Percentiles rank a stretch among this genome's conserved stretches.
Conservation (phyloP, 2,797 vertebrate species). For the Bovichtus variegatus region DNA sequence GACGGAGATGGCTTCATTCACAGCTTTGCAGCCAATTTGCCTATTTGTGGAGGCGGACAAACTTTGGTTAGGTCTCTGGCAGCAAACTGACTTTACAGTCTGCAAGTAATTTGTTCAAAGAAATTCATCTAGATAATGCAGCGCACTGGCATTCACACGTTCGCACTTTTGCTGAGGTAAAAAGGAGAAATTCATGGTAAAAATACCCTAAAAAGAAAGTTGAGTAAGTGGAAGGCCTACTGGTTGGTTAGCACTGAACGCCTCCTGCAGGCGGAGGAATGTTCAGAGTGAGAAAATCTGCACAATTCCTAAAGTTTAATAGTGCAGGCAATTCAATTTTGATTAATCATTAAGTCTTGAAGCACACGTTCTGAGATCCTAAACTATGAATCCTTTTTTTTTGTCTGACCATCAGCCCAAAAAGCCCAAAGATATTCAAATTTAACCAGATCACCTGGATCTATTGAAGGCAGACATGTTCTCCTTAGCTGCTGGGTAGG, state of each 20-base stretch:
- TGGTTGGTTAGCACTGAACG: not conserved
- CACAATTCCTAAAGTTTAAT: not conserved
- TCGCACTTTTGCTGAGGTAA: not conserved
- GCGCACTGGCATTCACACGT: not conserved
- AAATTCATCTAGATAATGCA: slow-evolving; percentile 20
- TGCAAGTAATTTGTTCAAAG: slow-evolving; percentile 13
- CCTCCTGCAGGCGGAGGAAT: not conserved
- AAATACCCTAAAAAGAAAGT: not conserved
- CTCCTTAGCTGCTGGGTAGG: slow-evolving; percentile 28
- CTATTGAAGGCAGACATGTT: slow-evolving; percentile 67
- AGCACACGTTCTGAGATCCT: not conserved
- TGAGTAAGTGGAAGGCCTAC: not conserved
- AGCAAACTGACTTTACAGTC: slow-evolving; percentile 16
- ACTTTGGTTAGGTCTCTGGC: slow-evolving; percentile 38
- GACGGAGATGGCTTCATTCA: slow-evolving; percentile 63
- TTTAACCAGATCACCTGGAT: slow-evolving; percentile 64
- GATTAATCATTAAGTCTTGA: not conserved
- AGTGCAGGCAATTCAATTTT: not conserved
- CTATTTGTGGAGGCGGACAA: slow-evolving; percentile 41
- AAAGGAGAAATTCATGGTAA: not conserved
- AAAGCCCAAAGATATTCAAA: not conserved
- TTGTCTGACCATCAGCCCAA: not conserved
- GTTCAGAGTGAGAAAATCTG: not conserved
- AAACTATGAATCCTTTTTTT: not conserved
- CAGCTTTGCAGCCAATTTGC: slow-evolving; percentile 44